phyloP scores from a whole-genome alignment of 2,113 vertebrate genomes.

The Ceyx cyanopectus region DNA sequence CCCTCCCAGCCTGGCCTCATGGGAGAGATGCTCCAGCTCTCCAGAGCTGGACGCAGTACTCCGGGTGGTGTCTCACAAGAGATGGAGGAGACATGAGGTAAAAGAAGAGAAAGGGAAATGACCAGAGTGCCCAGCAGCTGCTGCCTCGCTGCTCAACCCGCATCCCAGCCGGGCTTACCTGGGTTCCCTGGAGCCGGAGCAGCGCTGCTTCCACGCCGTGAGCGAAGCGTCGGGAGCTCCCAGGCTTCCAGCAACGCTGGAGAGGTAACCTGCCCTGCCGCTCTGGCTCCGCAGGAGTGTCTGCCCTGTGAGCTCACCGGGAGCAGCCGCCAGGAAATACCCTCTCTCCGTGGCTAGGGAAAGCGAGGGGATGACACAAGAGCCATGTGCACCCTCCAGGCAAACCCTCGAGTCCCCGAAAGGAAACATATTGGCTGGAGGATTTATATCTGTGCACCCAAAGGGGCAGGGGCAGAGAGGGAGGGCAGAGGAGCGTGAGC shows the following conservation, averaged over 20 bases:
- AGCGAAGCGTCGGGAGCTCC: neutral
- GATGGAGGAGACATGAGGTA: neutral
- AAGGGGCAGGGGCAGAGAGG: conserved; percentile 54
- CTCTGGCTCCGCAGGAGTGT: conserved; percentile 25
- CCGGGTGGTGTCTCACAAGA: too few relatives aligned
- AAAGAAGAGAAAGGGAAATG: neutral
- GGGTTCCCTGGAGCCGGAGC: neutral
- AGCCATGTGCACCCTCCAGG: conserved; percentile 13
- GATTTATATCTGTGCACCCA: conserved; percentile 48
- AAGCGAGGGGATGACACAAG: neutral
- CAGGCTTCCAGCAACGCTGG: conserved; percentile 4
- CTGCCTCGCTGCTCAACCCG: neutral
- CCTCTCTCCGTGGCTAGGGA: neutral
- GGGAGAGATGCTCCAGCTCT: too few relatives aligned
- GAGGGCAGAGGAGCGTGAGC: conserved; percentile 50
- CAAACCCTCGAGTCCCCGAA: neutral
- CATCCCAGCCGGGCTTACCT: conserved; percentile 43
- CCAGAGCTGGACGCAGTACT: too few relatives aligned
- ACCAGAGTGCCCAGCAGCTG: neutral
- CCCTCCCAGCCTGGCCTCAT: too few relatives aligned
- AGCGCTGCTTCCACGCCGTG: neutral
- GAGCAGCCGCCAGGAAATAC: neutral
- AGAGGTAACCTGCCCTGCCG: neutral
- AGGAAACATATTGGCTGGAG: conserved; percentile 46
- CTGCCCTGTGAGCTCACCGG: neutral